Percentiles rank a stretch among this genome's conserved stretches.
Conservation (phyloP, 2,113 vertebrate species). For the Xenopus laevis region DNA sequence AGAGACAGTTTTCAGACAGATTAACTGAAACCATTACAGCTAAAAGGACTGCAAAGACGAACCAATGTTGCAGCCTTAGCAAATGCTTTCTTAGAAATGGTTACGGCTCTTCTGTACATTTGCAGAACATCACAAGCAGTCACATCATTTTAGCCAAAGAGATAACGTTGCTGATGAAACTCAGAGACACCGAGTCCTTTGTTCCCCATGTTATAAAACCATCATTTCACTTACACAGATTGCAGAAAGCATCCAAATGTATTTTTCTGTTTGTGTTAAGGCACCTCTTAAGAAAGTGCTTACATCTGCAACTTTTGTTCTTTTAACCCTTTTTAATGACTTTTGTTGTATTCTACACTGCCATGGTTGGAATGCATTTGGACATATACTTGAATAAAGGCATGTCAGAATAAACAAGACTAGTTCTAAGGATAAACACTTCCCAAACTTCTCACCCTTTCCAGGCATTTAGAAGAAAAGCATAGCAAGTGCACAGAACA, state of each 20-base stretch:
- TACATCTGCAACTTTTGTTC: too few species aligned
- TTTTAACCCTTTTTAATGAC: too few species aligned
- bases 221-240: background rate
- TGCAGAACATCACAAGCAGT: constrained; percentile 2
- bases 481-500: too few species aligned
- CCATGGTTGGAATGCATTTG: too few species aligned
- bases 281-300: too few species aligned
- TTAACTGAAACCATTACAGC: constrained; percentile 16
- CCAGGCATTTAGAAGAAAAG: too few species aligned
- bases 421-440: too few species aligned
- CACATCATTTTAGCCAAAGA: constrained; percentile 3
- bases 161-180: background rate
- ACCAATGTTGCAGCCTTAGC: constrained; percentile 15
- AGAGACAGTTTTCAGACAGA: constrained; percentile 24
- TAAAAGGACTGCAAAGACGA: constrained; percentile 2
- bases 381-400: too few species aligned
- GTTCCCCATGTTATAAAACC: background rate
- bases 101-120: background rate
- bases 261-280: too few species aligned
- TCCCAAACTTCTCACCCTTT: too few species aligned
- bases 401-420: too few species aligned
- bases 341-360: too few species aligned
- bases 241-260: background rate
- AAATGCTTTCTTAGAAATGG: constrained; percentile 5
- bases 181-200: background rate